Evolutionary conservation across 2,797 vertebrate genomes (phyloP), one percentile per base, ranked within the genome.

Genomic region (Valencia hispanica): DNA sequence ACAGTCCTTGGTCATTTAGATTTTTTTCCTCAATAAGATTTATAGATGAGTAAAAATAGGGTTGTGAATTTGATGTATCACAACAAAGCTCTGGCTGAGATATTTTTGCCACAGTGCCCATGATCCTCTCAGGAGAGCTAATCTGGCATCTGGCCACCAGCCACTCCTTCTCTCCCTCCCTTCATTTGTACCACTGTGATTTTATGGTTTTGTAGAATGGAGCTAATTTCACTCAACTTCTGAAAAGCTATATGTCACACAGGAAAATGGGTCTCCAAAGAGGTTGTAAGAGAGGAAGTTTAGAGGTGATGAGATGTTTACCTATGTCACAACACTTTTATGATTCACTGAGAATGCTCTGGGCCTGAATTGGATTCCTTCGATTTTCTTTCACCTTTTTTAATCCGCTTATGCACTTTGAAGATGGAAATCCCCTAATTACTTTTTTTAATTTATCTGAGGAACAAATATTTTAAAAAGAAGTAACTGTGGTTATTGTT

Each of bases 11-110:
- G 73, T 68, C 83, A 59, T 66, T 68, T 61, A 61, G 59, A 61
- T 50, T 80, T 83, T 81, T 69, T 85, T 66, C n/a, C 70, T 9
- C 85, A 83, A 63, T 68, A 73, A 92, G 88, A 94, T 94, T 94
- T 93, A 93, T 89, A 91, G 88, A 93, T 79, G 83, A 85, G 78
- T 93, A 90, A 92, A 93, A 94, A 92, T 92, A 93, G 83, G 82
- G 79, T 82, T 79, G 86, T 88, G 89, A 90, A 88, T 91, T 88
- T 93, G 92, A 95, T 94, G 92, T 92, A 94, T 93, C 74, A 87
- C 88, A 93, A 89, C 84, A 89, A 88, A 89, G 85, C 81, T 87
- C 86, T 91, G 92, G 87, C 89, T 50, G 88, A 87, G 81, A 78
- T 88, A 79, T 77, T 68, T 82, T 75, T 87, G 89, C 86, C 83